Conservation (phyloP, 2,888 invertebrate genomes). For the Pammene fasciana region DNA sequence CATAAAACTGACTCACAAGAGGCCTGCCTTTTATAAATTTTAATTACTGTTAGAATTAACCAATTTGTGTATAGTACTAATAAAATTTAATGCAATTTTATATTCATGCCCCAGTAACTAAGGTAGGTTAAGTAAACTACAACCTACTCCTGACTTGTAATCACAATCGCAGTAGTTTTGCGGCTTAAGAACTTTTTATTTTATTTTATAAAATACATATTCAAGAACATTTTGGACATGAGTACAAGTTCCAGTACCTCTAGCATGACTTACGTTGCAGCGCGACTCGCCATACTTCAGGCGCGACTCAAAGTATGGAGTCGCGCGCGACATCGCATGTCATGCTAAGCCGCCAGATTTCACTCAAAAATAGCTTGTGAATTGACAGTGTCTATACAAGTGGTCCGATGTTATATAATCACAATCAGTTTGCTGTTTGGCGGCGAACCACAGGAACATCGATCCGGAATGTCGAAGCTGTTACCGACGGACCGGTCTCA, state of each 20-base stretch:
- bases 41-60: neutral
- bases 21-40: neutral
- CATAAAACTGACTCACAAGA: neutral
- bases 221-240: neutral
- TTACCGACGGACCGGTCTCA: constrained; percentile 46
- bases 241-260: neutral
- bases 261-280: too few species aligned
- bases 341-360: too few species aligned
- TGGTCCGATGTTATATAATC: constrained; percentile 40
- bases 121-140: too few species aligned
- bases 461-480: constrained; percentile 47
- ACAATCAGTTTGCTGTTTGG: constrained; percentile 44
- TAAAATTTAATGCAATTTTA: constrained; percentile 1
- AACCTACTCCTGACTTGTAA: neutral
- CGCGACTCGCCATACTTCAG: too few species aligned
- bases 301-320: too few species aligned
- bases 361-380: neutral
- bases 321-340: too few species aligned
- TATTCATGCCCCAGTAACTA: neutral
- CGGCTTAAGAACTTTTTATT: neutral
- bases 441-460: constrained; percentile 46
- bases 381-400: constrained; percentile 23
- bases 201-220: neutral
- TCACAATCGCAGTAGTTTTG: neutral
- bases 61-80: too few species aligned